These are phyloP conservation scores for Ptychobarbus kaznakovi DNA, from an alignment of 2,797 vertebrate genomes.

Conservation along the genomic window DNA sequence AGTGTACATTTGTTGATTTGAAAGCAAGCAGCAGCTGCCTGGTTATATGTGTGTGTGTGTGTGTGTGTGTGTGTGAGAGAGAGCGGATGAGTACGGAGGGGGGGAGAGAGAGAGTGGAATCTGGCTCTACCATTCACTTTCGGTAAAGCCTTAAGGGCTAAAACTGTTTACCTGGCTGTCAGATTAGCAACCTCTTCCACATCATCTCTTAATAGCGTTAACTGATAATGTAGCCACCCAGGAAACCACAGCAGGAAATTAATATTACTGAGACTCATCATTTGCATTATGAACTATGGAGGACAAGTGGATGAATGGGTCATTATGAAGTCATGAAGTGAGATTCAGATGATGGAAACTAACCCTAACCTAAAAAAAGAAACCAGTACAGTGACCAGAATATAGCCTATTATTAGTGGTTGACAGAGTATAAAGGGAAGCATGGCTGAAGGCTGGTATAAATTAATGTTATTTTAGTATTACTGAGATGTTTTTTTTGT, in stretches of 20 bases:
- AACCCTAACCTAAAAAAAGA: background rate
- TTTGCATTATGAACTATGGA: background rate
- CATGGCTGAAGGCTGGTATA: background rate
- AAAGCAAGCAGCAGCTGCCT: constrained; percentile 18
- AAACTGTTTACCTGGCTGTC: constrained; percentile 19
- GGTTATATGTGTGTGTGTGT: background rate
- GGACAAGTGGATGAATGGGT: background rate
- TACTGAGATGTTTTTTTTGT: background rate
- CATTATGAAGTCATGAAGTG: background rate
- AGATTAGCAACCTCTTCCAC: background rate
- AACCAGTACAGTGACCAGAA: background rate
- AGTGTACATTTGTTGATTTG: constrained; percentile 33
- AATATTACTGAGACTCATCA: no score
- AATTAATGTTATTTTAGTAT: background rate
- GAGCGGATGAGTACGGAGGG: background rate
- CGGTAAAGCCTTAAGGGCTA: constrained; percentile 15
- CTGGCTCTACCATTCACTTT: constrained; percentile 7
- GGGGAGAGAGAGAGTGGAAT: background rate
- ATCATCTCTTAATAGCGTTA: background rate
- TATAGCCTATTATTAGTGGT: background rate
- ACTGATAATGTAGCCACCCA: background rate
- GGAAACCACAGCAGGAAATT: constrained; percentile 13
- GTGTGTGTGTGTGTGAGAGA: background rate
- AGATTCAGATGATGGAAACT: background rate
- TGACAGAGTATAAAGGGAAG: background rate